Base-by-base conservation (phyloP, 2,888 invertebrate genomes). In the Ophion costatus region DNA sequence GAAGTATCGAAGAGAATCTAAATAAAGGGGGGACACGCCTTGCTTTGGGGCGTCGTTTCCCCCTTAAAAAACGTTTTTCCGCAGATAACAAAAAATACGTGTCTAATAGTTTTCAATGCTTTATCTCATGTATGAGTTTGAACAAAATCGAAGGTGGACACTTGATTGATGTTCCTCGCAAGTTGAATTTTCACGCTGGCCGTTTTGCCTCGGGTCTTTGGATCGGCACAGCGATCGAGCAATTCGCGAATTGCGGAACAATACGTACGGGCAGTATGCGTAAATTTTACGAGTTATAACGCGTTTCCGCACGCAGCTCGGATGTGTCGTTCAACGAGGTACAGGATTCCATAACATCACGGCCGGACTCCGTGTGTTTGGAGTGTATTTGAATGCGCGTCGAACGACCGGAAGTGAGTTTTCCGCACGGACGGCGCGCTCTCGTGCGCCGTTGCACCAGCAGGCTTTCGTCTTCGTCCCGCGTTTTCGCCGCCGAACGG, bases 331-430 rank as follows among this genome's bases (percentile, higher is more conserved):
- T 38, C 74, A 75, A 80, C 83, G 24, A 11, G 38, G 74, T 63
- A 57, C 42, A 79, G 80, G 80, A 59, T 42, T 42, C 24, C 20
- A 51, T n/a, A 45, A 63, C 63, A 24, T 75, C 51, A 14, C 11
- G 63, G 51, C 56, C 22, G 77, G 42, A 57, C 69, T 38, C 38
- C 38, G 38, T 9, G 6, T 83, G 66, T 83, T 84, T 83, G 67
- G 59, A 75, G 51, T 51, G 73, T 69, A 83, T 82, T 82, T 87
- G 86, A 87, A 85, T 78, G 78, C 83, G 83, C 87, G 88, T 86
- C 88, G 90, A 90, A 88, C 90, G 90, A 89, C 89, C 90, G 91
- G 91, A 92, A 92, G 90, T 84, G 83, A 91, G 90, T 91, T 92
- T 92, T 91, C 91, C 91, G 89, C 89, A 88, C 88, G 88, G 88